Evolutionary conservation across 2,888 invertebrate species (phyloP), one percentile per base, ranked within the genome.

Genomic region (Geophilus truncorum): DNA sequence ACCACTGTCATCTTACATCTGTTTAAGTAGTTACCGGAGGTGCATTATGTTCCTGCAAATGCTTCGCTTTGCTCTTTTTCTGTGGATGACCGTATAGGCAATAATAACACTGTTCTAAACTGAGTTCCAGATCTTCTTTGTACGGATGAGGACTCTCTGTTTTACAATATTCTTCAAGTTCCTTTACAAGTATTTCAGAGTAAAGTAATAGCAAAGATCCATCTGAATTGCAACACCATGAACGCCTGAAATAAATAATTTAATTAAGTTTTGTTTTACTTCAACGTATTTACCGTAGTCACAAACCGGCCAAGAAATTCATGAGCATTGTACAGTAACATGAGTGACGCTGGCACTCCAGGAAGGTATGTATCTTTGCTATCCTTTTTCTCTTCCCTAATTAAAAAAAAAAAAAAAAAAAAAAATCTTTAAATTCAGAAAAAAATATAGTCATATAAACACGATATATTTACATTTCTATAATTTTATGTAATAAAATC

Each of bases 1-100:
- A n/a, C n/a, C n/a, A n/a, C n/a, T n/a, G n/a, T n/a, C n/a, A n/a
- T n/a, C n/a, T 32, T 32, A 34, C 5, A 34, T 21, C 57, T 57
- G 6, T 90, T 90, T 93, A 93, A 94, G 12, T 92, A 40, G 12
- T 25, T 78, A 92, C 89, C 78, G 92, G 90, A 34, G 90, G 89
- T 0, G 92, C 92, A 85, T 92, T 92, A 85, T 96, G 96, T 84
- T 94, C 94, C 77, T 90, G 89, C 23, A 94, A 87, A 86, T 93
- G 89, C 81, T 90, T 88, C n/a, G 89, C 90, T 85, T 91, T 91
- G 80, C 89, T 91, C 85, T 92, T 92, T 85, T 91, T 93, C 81
- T 90, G 91, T 0, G 94, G 94, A 88, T 94, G 93, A 0, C 93
- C 92, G 86, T 93, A 97, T 1, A 97, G 88, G 86, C 97, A 97